Percentiles rank a stretch among this genome's conserved stretches.
Evolutionary conservation across 2,888 invertebrate species (phyloP).

Genomic region (Scaptomyza flava): DNA sequence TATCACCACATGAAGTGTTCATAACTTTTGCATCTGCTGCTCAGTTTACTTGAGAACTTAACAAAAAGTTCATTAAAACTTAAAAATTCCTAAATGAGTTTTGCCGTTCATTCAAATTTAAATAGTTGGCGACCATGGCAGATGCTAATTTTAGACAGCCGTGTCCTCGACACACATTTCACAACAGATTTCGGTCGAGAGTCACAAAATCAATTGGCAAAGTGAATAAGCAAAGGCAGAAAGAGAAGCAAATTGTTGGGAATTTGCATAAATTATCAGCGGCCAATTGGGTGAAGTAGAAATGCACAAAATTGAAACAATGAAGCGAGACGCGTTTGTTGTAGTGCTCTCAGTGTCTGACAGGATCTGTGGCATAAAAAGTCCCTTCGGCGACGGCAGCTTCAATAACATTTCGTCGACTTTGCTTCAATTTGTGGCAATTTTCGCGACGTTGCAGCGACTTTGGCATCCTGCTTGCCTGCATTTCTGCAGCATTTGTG

Average conservation of each 20-base stretch:
- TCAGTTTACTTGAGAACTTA: background rate
- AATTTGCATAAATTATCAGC: conserved; percentile 74
- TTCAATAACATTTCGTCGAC: conserved; percentile 55
- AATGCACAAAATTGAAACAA: conserved; percentile 69
- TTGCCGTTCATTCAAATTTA: conserved; percentile 9
- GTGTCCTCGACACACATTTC: conserved; percentile 63
- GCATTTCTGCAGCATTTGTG: conserved; percentile 34
- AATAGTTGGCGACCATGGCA: conserved; percentile 18
- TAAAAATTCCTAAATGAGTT: conserved; percentile 1
- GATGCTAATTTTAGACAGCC: conserved; percentile 45
- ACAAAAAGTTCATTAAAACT: conserved; percentile 2
- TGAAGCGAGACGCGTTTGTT: conserved; percentile 45
- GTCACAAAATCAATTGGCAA: conserved; percentile 69
- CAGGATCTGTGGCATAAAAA: conserved; percentile 7
- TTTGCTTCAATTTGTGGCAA: conserved; percentile 64
- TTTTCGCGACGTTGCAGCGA: conserved; percentile 48
- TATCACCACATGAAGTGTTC: background rate
- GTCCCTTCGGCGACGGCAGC: conserved; percentile 27
- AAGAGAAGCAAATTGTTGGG: conserved; percentile 48
- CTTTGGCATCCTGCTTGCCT: conserved; percentile 25
- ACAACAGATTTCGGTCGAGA: conserved; percentile 47
- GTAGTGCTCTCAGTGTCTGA: conserved; percentile 16
- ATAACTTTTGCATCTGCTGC: background rate
- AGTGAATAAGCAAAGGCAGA: conserved; percentile 48
- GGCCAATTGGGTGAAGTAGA: conserved; percentile 52